phyloP scores from a whole-genome alignment of 2,113 vertebrate genomes.

The Hypocryptadius cinnamomeus region DNA sequence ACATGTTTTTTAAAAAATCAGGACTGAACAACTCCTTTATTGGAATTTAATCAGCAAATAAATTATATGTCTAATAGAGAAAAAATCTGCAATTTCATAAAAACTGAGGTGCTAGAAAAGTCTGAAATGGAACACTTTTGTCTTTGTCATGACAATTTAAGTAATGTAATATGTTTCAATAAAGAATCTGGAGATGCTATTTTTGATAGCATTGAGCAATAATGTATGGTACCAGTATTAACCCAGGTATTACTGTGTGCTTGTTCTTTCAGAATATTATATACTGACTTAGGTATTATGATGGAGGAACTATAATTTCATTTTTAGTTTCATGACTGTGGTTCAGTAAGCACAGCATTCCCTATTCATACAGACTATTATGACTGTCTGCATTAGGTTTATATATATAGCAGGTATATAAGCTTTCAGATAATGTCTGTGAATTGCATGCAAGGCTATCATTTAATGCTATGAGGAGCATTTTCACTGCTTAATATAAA shows the following conservation, averaged over 20 bases:
- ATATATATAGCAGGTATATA: slow-evolving; percentile 31
- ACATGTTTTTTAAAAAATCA: background rate
- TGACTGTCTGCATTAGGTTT: slow-evolving; percentile 24
- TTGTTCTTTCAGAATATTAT: slow-evolving; percentile 22
- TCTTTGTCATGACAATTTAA: slow-evolving; percentile 38
- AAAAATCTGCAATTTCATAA: slow-evolving; percentile 6
- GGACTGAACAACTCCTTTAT: background rate
- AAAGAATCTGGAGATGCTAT: slow-evolving; percentile 11
- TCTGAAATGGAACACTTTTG: slow-evolving; percentile 34
- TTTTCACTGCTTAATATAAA: background rate
- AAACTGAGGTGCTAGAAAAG: background rate
- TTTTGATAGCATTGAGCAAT: slow-evolving; percentile 18
- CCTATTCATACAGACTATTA: slow-evolving; percentile 29
- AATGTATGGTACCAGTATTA: slow-evolving; percentile 2
- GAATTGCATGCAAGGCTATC: background rate
- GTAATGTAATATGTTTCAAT: slow-evolving; percentile 38
- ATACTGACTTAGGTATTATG: background rate
- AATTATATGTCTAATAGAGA: background rate
- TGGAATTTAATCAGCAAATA: slow-evolving; percentile 36
- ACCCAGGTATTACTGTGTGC: background rate
- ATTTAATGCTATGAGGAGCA: slow-evolving; percentile 4
- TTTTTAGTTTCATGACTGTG: slow-evolving; percentile 16
- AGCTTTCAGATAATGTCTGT: slow-evolving; percentile 17
- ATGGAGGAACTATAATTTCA: slow-evolving; percentile 15
- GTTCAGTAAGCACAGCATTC: slow-evolving; percentile 14